phyloP scores from a whole-genome alignment of 1,140 invertebrate genomes.

The Acromyrmex charruanus region DNA sequence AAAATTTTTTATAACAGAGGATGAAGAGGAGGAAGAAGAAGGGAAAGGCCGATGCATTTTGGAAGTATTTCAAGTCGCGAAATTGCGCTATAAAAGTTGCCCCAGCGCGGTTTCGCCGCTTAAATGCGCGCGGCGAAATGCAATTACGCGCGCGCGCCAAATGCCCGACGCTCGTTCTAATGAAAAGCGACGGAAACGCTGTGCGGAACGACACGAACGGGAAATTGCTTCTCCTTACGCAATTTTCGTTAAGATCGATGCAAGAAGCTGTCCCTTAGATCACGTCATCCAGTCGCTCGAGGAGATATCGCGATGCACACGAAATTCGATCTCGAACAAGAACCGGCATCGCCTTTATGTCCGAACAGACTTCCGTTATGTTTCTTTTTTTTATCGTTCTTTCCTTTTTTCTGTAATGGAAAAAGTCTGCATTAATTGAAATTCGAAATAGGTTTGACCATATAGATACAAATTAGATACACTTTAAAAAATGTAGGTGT shows the following conservation, averaged over 20 bases:
- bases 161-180: conserved; percentile 22
- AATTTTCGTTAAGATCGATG: conserved; percentile 41
- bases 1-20: not conserved
- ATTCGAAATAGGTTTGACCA: no score
- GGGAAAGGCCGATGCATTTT: conserved; percentile 3
- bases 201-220: not conserved
- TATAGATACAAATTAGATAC: no score
- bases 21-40: not conserved
- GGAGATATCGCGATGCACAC: not conserved
- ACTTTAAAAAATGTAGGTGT: no score
- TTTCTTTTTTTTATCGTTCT: not conserved
- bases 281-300: not conserved
- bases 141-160: conserved; percentile 41
- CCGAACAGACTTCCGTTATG: not conserved
- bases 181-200: conserved; percentile 40
- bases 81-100: conserved; percentile 45
- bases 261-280: conserved; percentile 5
- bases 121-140: conserved; percentile 27
- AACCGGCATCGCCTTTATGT: no score
- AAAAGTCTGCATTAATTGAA: no score
- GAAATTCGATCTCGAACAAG: not conserved
- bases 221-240: conserved; percentile 28
- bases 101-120: conserved; percentile 12
- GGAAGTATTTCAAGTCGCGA: conserved; percentile 42
- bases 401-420: not conserved